Conservation (phyloP, 2,113 vertebrate species). For the Thunnus maccoyii region DNA sequence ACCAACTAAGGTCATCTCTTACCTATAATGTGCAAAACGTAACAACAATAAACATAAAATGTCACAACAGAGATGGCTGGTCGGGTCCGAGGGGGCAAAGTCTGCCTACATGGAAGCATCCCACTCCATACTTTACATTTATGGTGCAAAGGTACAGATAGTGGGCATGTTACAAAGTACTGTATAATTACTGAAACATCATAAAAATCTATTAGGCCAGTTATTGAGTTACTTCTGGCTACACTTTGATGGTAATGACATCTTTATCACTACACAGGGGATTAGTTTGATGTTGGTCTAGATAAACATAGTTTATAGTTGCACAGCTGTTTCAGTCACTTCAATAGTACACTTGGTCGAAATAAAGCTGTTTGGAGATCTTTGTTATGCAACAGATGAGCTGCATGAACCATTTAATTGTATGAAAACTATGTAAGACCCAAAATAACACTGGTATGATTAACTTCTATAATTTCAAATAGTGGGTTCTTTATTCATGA, state of each 20-base stretch:
- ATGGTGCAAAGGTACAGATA: constrained; percentile 31
- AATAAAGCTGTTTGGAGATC: background rate
- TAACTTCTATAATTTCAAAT: background rate
- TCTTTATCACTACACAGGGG: constrained; percentile 3
- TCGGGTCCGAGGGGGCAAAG: constrained; percentile 29
- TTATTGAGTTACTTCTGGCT: background rate
- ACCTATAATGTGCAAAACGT: background rate
- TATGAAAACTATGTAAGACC: background rate
- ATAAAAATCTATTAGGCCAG: constrained; percentile 25
- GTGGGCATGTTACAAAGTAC: background rate
- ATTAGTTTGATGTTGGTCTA: constrained; percentile 8
- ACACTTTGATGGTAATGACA: background rate
- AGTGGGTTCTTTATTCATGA: background rate
- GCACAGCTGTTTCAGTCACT: background rate
- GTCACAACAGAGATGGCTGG: background rate
- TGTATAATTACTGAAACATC: constrained; percentile 23
- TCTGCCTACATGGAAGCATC: constrained; percentile 20
- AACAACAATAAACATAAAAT: constrained; percentile 22
- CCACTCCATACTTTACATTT: constrained; percentile 14
- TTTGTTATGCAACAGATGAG: background rate
- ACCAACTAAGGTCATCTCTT: background rate
- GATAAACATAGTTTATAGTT: constrained; percentile 6
- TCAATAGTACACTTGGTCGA: background rate
- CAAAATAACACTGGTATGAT: background rate
- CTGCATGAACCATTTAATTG: background rate